Percentiles rank a stretch among this genome's conserved stretches.
Evolutionary conservation across 2,113 vertebrate species (phyloP).

Genomic region (Maylandia zebra): DNA sequence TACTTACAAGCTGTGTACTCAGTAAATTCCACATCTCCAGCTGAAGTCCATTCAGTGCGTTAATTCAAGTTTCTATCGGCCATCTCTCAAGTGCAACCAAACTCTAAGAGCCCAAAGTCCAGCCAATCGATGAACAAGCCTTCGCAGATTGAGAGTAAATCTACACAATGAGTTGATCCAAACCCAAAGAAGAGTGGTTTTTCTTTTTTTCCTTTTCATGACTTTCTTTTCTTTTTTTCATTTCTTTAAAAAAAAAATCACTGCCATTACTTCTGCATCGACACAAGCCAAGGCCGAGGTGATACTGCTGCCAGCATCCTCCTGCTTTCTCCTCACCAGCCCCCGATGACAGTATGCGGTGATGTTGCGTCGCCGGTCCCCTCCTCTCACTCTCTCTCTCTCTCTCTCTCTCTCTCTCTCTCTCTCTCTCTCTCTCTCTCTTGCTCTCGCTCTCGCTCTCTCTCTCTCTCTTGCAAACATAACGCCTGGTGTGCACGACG

Average conservation of each 20-base stretch:
- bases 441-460: neutral
- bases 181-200: neutral
- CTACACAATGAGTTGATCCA: neutral
- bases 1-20: slow-evolving; percentile 34
- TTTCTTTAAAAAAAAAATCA: neutral
- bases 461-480: neutral
- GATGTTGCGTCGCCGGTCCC: slow-evolving; percentile 49
- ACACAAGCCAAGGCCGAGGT: neutral
- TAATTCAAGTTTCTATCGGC: neutral
- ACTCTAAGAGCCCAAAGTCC: slow-evolving; percentile 24
- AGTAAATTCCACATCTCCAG: slow-evolving; percentile 32
- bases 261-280: slow-evolving; percentile 4
- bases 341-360: slow-evolving; percentile 36
- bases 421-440: neutral
- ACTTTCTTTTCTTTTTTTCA: neutral
- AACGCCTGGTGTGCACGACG: slow-evolving; percentile 41
- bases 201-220: neutral
- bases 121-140: neutral
- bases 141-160: neutral
- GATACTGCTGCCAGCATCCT: slow-evolving; percentile 14
- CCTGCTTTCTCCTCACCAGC: slow-evolving; percentile 42
- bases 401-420: neutral
- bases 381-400: neutral
- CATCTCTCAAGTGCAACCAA: neutral
- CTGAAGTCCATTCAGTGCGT: slow-evolving; percentile 24